Base-by-base conservation (phyloP, 2,888 invertebrate species). In the Drosophila quasianomalipes region DNA sequence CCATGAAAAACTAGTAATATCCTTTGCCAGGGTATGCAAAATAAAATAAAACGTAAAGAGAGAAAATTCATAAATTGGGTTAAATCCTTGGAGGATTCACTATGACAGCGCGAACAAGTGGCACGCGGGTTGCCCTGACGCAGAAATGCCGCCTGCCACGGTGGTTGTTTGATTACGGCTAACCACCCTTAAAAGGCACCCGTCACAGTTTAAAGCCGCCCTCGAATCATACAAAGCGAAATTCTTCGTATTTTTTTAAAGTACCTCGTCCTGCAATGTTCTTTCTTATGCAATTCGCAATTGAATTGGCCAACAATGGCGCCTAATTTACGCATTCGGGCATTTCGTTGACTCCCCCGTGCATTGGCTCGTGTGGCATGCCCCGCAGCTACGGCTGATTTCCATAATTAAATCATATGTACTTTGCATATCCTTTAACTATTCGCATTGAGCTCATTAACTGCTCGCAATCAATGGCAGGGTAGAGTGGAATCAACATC, bases 1-100 rank as follows among this genome's bases (percentile, higher is more conserved):
- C 4, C 16, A 19, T 35, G 2, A 30, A 0, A 16, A 44, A 44
- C 3, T 31, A 4, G 10, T 16, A 22, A 58, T 44, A 22, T 0
- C 0, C 22, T 44, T 31, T 3, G 10, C 12, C 16, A 44, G 44
- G 22, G 58, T 33, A 33, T 58, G n/a, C 1, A 16, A 39, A 68
- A 78, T 7, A 57, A 54, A 53, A 62, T 37, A 59, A 59, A 57
- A 70, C 41, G 60, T 41, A 41, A 62, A 47, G 47, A 49, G 58
- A 72, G 58, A 54, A 80, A 78, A 82, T 89, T 85, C 85, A 90
- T 92, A 90, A 91, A 92, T 91, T 91, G 92, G 85, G 90, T 90
- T 86, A 88, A 91, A 81, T 91, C 92, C 92, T 90, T 89, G 68
- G 91, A 91, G 85, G 91, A 92, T 85, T 91, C 82, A 66, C 87